Conservation (phyloP, 2,113 vertebrate species). For the Indicator indicator region DNA sequence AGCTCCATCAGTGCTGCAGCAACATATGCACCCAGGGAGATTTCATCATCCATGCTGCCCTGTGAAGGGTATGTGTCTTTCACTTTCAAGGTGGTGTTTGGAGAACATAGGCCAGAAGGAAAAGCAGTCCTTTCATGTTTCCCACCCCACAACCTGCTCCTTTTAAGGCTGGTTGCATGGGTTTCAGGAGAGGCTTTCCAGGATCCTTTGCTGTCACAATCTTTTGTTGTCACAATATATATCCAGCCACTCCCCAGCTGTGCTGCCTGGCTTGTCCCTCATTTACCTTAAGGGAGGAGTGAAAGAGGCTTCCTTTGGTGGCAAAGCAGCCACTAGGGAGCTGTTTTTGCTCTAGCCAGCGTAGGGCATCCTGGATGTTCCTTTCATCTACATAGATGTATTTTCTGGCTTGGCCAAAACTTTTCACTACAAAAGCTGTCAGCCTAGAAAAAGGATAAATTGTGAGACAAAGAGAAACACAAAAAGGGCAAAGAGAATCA, state of each 20-base stretch:
- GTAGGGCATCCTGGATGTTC: conserved; percentile 71
- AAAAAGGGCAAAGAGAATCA: not conserved
- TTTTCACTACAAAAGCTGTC: conserved; percentile 88
- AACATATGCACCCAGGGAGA: conserved; percentile 83
- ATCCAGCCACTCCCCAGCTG: not conserved
- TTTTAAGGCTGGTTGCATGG: not conserved
- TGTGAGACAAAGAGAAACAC: not conserved
- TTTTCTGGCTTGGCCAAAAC: conserved; percentile 76
- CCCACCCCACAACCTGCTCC: not conserved
- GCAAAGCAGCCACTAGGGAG: conserved; percentile 77
- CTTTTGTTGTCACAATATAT: not conserved
- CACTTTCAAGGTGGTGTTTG: not conserved
- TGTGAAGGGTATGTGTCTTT: conserved; percentile 24
- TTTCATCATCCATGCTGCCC: conserved; percentile 81
- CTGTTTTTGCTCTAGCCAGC: conserved; percentile 79
- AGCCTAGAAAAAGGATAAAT: conserved; percentile 72
- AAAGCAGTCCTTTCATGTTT: not conserved
- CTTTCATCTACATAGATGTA: conserved; percentile 79
- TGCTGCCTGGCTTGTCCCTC: not conserved
- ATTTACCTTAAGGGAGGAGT: conserved; percentile 83
- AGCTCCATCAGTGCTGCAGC: conserved; percentile 83
- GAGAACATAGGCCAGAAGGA: not conserved
- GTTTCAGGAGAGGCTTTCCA: not conserved
- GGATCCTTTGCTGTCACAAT: not conserved
- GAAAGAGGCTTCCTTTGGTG: conserved; percentile 78